These are phyloP conservation scores for Ormyrus thymus DNA, from an alignment of 2,888 invertebrate genomes.

Conservation along the genomic window DNA sequence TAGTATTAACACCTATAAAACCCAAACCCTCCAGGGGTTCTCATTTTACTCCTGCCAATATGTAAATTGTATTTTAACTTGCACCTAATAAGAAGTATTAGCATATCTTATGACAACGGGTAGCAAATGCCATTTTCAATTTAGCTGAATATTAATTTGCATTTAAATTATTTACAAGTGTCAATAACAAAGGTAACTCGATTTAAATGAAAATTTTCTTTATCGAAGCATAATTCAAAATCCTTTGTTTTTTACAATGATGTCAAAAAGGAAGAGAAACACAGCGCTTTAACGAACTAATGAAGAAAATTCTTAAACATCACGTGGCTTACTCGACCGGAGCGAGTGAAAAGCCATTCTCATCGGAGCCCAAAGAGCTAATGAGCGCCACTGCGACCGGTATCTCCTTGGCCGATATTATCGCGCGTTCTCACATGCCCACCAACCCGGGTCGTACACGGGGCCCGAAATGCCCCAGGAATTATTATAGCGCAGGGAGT, in stretches of 20 bases:
- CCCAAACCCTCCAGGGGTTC: constrained; percentile 60
- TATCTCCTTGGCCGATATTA: constrained; percentile 39
- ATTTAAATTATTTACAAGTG: too few species aligned
- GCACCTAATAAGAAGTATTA: constrained; percentile 27
- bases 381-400: constrained; percentile 49
- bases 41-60: constrained; percentile 52
- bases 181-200: too few species aligned
- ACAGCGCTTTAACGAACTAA: not conserved
- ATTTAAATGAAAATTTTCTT: too few species aligned
- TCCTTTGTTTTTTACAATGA: too few species aligned
- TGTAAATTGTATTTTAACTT: constrained; percentile 36
- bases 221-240: too few species aligned
- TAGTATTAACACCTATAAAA: constrained; percentile 63
- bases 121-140: not conserved
- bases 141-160: too few species aligned
- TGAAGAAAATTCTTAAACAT: not conserved
- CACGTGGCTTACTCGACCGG: not conserved
- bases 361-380: not conserved
- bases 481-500: constrained; percentile 17
- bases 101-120: constrained; percentile 13
- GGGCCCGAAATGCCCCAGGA: constrained; percentile 28
- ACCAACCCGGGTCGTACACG: constrained; percentile 15
- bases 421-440: constrained; percentile 39
- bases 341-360: not conserved
- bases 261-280: too few species aligned